A percentile compares a stretch with the other conserved stretches of the same genome.
phyloP scores from a whole-genome alignment of 2,888 invertebrate species.

The Linnaemya tessellans region DNA sequence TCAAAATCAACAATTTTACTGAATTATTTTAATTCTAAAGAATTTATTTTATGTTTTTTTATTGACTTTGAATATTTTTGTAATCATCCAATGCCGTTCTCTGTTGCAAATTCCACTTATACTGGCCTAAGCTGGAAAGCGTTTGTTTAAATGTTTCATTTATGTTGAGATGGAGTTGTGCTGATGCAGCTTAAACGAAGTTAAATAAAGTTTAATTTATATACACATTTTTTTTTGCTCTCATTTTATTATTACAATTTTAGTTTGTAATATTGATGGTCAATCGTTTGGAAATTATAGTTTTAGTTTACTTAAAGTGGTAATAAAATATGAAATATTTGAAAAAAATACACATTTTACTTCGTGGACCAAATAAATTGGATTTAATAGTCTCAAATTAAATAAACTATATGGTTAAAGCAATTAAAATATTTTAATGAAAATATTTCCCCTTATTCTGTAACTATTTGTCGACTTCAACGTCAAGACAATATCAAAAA shows the following conservation, averaged over 20 bases:
- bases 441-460: background rate
- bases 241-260: slow-evolving; percentile 14
- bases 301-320: slow-evolving; percentile 56
- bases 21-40: too few species aligned
- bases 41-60: too few species aligned
- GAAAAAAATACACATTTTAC: background rate
- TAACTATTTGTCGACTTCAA: too few species aligned
- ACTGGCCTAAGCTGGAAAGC: slow-evolving; percentile 1
- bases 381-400: too few species aligned
- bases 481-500: too few species aligned
- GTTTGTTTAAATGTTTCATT: slow-evolving; percentile 29
- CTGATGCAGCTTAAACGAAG: slow-evolving; percentile 50
- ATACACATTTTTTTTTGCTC: background rate
- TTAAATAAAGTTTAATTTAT: slow-evolving; percentile 44
- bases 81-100: too few species aligned
- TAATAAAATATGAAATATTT: slow-evolving; percentile 28
- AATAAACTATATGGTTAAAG: too few species aligned
- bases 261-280: slow-evolving; percentile 38
- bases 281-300: slow-evolving; percentile 66
- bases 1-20: too few species aligned
- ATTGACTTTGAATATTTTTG: too few species aligned
- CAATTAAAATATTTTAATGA: background rate
- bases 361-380: too few species aligned
- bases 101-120: slow-evolving; percentile 22
- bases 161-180: slow-evolving; percentile 33